Evolutionary conservation across 2,888 invertebrate genomes (phyloP).

Genomic region (Eupithecia dodoneata): DNA sequence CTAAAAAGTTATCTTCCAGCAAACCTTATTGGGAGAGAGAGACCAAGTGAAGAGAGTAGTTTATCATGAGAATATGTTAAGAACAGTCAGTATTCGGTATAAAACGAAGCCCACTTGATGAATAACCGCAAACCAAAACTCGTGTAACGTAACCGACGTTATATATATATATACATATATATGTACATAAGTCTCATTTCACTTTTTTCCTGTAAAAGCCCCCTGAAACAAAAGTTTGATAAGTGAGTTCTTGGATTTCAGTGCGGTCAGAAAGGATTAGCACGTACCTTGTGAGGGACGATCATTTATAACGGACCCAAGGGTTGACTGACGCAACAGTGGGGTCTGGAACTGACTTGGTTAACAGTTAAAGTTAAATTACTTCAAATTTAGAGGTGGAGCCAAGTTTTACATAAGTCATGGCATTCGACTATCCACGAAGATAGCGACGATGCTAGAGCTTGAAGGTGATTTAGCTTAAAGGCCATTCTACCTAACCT

Average conservation of each 20-base stretch:
- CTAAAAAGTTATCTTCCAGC: too few relatives aligned
- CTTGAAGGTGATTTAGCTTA: background rate
- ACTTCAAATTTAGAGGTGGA: background rate
- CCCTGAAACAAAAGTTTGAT: conserved; percentile 9
- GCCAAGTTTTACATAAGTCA: background rate
- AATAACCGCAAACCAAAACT: background rate
- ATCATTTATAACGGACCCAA: conserved; percentile 5
- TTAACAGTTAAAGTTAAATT: background rate
- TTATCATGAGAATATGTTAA: background rate
- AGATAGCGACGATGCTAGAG: background rate
- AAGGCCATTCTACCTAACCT: too few relatives aligned
- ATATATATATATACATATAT: too few relatives aligned
- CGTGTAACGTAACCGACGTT: background rate
- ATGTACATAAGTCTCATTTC: background rate
- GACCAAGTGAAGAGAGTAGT: too few relatives aligned
- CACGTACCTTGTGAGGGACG: background rate
- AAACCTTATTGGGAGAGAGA: too few relatives aligned
- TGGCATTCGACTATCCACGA: background rate
- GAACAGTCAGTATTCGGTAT: background rate
- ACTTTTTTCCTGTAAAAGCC: background rate
- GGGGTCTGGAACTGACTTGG: background rate
- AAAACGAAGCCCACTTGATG: background rate
- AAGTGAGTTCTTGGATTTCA: conserved; percentile 12
- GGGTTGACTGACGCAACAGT: background rate
- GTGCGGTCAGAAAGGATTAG: conserved; percentile 11